Base-by-base conservation (phyloP, 2,888 invertebrate genomes). In the Coenonympha arcania region DNA sequence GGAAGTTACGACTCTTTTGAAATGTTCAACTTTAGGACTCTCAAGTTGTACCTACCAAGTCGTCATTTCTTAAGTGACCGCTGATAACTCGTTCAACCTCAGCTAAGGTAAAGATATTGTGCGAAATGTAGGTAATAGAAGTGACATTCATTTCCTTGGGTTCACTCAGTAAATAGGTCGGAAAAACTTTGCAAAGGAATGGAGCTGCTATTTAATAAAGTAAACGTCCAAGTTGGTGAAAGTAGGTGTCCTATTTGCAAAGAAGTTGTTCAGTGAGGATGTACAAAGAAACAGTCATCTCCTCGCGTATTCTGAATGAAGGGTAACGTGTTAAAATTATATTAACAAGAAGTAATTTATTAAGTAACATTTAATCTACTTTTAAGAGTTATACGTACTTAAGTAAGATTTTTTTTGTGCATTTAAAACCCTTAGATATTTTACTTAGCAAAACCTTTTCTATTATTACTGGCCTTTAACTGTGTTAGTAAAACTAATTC, bases 191-290 rank as follows among this genome's bases (percentile, higher is more conserved):
- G 58, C 43, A 44, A 61, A 68, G 61, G 56, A 59, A 59, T 62
- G 66, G 64, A 63, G 68, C 61, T 58, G 64, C 65, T 69, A 67
- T 73, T 72, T 72, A 71, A 75, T 73, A 70, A 69, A 71, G 65
- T 64, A 57, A 60, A 61, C 62, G 61, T 60, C 62, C 48, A 54
- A 58, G 57, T 52, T 51, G 52, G 61, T 55, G 55, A 62, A 64
- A 71, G 62, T 66, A 60, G 65, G 64, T 61, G 64, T 59, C 56
- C 61, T 63, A 63, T 68, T 68, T 62, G 60, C 58, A 52, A 59
- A 65, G 20, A 55, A 48, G 59, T 64, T 55, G 39, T 28, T 19
- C 48, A 52, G 59, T 60, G 58, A 50, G 56, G 58, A 59, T 54
- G 58, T 55, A 52, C 52, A 33, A 28, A 34, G 33, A 18, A 46